Evolutionary conservation across 1,140 invertebrate genomes (phyloP), one percentile per base, ranked within the genome.

Genomic region (Drosophila equinoxialis): DNA sequence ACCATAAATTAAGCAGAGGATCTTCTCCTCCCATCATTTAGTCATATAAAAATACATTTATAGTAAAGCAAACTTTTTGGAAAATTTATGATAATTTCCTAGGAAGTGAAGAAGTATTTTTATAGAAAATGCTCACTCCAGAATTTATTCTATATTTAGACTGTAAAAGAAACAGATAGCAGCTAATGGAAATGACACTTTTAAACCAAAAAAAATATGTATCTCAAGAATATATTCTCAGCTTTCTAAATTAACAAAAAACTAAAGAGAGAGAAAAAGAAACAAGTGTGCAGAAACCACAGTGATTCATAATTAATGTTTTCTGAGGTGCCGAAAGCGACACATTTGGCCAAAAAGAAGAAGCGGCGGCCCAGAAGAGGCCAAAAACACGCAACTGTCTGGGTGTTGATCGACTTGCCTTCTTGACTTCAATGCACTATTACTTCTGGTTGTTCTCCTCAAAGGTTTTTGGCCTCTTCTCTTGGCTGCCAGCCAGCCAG

Each of bases 171-270:
- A 17, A 6, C 14, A 17, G 45, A 17, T 39, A 11, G 17, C 8
- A 69, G 74, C 85, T 86, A 87, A 86, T 86, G 83, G 83, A 86
- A 87, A 87, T 77, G 84, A 87, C 83, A 89, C 66, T 82, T 83
- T 79, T 72, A 48, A 87, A 79, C 82, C 63, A 67, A 68, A 61
- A 57, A 69, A 82, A 69, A 17, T 17, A 1, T 17, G 1, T 17
- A 17, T 30, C 30, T 85, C 79, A 65, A 68, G 13, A 82, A 84
- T 70, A 79, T 82, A 83, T 87, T 68, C 68, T 23, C 73, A 79
- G 63, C 65, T 76, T 74, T 65, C 60, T 23, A 39, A 58, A 37
- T 37, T 37, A 39, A 39, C 11, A 11, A 39, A 39, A 39, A 13
- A 11, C 10, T 11, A 3, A 39, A 39, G 10, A 39, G 11, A 39